Evolutionary conservation across 1,140 invertebrate genomes (phyloP).

Genomic region (Caenorhabditis elegans): WBcel235 BX284606.5:11703501-11704000

Average conservation of each 20-base stretch:
- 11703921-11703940: constrained; percentile 55
- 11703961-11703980: constrained; percentile 63
- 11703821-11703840: constrained; percentile 57
- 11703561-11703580: constrained; percentile 5
- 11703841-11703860: constrained; percentile 49
- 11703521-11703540: constrained; percentile 52
- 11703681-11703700: constrained; percentile 62
- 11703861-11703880: constrained; percentile 43
- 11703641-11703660: constrained; percentile 65
- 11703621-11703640: constrained; percentile 58
- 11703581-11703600: constrained; percentile 31
- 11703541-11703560: not conserved
- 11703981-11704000: constrained; percentile 54
- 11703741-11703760: constrained; percentile 30
- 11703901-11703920: constrained; percentile 57
- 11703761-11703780: constrained; percentile 57
- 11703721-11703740: constrained; percentile 59
- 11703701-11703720: constrained; percentile 60
- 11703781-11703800: constrained; percentile 59
- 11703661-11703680: constrained; percentile 59
- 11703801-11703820: constrained; percentile 55
- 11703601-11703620: constrained; percentile 47
- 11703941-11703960: constrained; percentile 64
- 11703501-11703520: constrained; percentile 58
- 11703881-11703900: too few species aligned